A percentile compares a stretch with the other conserved stretches of the same genome.
phyloP scores from a whole-genome alignment of 2,797 vertebrate genomes.

The Morus bassanus region DNA sequence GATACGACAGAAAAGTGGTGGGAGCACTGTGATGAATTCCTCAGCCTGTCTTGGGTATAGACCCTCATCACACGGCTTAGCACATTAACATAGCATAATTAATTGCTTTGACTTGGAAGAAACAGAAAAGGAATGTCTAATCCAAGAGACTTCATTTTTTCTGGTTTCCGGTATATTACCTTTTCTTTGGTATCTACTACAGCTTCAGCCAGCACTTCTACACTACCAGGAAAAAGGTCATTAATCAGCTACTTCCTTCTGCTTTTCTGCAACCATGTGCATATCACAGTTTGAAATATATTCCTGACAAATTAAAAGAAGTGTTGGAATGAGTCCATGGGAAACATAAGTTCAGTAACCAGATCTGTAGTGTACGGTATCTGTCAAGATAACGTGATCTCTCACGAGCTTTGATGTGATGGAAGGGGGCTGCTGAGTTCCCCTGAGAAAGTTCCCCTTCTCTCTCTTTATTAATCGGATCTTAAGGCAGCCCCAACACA shows the following conservation, averaged over 20 bases:
- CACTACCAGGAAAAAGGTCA: not conserved
- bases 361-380: slow-evolving; percentile 23
- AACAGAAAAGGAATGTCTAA: not conserved
- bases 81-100: not conserved
- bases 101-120: slow-evolving; percentile 5
- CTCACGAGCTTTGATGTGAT: slow-evolving; percentile 11
- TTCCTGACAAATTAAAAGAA: slow-evolving; percentile 17
- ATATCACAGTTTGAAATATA: slow-evolving; percentile 17
- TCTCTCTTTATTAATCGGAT: not conserved
- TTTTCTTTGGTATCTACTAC: not conserved
- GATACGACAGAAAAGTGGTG: not conserved
- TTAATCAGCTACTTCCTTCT: slow-evolving; percentile 40
- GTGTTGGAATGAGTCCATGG: slow-evolving; percentile 37
- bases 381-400: slow-evolving; percentile 15
- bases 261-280: slow-evolving; percentile 23
- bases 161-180: not conserved
- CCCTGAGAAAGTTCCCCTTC: not conserved
- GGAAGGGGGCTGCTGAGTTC: not conserved
- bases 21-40: not conserved
- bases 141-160: not conserved
- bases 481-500: not conserved
- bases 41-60: not conserved
- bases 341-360: slow-evolving; percentile 39
- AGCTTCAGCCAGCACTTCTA: not conserved
- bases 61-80: not conserved